phyloP scores from a whole-genome alignment of 2,888 invertebrate species.

The Pachycephus smyrnensis region DNA sequence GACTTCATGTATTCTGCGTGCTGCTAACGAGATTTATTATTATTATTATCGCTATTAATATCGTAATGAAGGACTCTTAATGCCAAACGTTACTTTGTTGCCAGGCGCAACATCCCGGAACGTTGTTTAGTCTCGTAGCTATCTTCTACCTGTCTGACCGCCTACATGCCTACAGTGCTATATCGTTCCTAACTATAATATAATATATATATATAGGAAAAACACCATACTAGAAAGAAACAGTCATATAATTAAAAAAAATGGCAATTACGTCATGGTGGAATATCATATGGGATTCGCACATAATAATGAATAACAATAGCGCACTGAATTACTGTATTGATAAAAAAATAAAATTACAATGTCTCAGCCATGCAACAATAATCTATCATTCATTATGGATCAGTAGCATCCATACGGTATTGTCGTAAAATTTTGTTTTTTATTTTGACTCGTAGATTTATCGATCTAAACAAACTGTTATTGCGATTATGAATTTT shows the following conservation, averaged over 20 bases:
- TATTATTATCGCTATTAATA: slow-evolving; percentile 21
- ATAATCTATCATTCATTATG: too few species aligned
- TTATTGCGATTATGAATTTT: too few species aligned
- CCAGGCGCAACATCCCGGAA: not conserved
- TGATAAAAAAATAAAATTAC: not conserved
- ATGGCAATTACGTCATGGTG: not conserved
- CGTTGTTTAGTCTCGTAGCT: not conserved
- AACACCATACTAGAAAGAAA: not conserved
- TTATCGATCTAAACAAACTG: too few species aligned
- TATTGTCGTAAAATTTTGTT: not conserved
- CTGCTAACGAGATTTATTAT: slow-evolving; percentile 52
- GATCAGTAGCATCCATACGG: not conserved
- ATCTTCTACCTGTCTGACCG: not conserved
- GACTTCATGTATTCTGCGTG: not conserved
- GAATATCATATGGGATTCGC: not conserved
- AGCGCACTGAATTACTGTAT: not conserved
- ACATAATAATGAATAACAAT: not conserved
- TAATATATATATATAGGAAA: too few species aligned
- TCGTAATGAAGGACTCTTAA: not conserved
- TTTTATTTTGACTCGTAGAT: too few species aligned
- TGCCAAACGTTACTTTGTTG: not conserved
- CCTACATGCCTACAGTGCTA: not conserved
- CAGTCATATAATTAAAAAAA: not conserved
- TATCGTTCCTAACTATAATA: not conserved
- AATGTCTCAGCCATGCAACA: not conserved